Evolutionary conservation across 2,797 vertebrate species (phyloP).

Genomic region (Menidia menidia): DNA sequence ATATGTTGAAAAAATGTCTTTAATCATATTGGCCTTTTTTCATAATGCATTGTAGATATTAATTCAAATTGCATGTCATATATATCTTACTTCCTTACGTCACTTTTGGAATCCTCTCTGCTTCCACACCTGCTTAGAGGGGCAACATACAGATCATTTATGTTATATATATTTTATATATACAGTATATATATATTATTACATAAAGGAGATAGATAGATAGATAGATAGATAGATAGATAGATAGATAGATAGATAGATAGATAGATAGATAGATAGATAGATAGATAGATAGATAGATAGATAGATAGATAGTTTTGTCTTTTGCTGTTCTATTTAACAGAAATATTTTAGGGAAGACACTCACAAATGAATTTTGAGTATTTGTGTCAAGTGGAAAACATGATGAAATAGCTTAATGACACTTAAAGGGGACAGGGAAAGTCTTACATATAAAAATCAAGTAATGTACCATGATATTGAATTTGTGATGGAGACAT

Average conservation of each 20-base stretch:
- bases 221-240: too few relatives aligned
- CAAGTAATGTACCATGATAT: background rate
- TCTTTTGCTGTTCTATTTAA: background rate
- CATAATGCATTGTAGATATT: too few relatives aligned
- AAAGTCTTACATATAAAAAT: background rate
- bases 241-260: too few relatives aligned
- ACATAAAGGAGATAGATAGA: too few relatives aligned
- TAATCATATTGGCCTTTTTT: background rate
- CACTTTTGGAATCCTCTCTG: background rate
- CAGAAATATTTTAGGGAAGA: background rate
- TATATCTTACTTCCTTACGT: background rate
- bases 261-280: too few relatives aligned
- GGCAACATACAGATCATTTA: too few relatives aligned
- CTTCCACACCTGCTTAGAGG: background rate
- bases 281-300: too few relatives aligned
- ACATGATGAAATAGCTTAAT: background rate
- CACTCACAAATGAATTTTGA: background rate
- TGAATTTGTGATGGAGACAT: constrained; percentile 25
- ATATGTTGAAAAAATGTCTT: too few relatives aligned
- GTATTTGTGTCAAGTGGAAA: background rate
- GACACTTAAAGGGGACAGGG: background rate
- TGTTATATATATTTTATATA: too few relatives aligned
- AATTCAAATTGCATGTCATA: background rate
- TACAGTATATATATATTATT: too few relatives aligned
- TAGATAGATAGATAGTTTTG: too few relatives aligned